These are phyloP conservation scores for Archivesica marissinica DNA, from an alignment of 1,140 invertebrate genomes.

Conservation along the genomic window DNA sequence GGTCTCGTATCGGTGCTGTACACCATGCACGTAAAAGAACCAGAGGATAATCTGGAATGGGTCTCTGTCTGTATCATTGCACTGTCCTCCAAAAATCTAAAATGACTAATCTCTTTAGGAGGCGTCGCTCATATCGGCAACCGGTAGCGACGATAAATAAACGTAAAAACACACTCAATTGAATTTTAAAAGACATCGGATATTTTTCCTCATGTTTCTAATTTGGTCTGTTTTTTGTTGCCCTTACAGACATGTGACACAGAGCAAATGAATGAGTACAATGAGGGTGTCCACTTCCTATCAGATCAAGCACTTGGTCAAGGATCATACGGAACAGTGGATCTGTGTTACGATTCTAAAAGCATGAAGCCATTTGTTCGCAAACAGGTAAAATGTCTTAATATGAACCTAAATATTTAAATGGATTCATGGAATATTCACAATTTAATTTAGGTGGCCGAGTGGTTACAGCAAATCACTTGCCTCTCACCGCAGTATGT, in stretches of 20 bases:
- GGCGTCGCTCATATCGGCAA: not conserved
- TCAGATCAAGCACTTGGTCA: not conserved
- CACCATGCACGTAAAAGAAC: no score
- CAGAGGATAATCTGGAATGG: no score
- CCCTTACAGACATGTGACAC: constrained; percentile 1
- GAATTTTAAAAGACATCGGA: not conserved
- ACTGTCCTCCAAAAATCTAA: not conserved
- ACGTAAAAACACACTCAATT: not conserved
- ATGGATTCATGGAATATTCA: not conserved
- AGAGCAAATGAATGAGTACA: not conserved
- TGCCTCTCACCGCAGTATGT: no score
- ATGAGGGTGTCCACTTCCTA: not conserved
- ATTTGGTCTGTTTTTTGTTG: not conserved
- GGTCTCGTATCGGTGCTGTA: no score
- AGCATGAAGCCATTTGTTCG: not conserved
- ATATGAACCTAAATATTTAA: not conserved
- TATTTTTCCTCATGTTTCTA: not conserved
- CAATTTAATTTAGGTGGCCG: no score
- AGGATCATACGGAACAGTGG: constrained; percentile 3
- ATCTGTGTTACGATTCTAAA: constrained; percentile 13
- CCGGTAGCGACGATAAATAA: not conserved
- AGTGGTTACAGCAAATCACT: no score
- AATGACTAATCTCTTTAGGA: not conserved
- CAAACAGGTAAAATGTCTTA: not conserved
- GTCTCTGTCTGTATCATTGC: not conserved